Conservation (phyloP, 2,888 invertebrate species). For the Crocallis elinguaria region DNA sequence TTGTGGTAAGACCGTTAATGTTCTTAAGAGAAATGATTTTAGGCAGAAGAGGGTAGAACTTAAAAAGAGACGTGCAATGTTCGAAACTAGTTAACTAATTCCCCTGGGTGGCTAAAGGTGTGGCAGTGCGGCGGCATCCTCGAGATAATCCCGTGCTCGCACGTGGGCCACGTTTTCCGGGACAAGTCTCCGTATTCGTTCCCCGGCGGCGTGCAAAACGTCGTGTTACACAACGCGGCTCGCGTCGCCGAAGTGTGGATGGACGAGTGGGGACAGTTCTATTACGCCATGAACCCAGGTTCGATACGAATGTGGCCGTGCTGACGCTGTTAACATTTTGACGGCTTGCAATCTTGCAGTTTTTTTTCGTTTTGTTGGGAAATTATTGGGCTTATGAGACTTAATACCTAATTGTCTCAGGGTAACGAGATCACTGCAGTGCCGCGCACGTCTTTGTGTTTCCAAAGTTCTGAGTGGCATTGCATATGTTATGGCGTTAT, state of each 20-base stretch:
- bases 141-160: slow-evolving; percentile 97
- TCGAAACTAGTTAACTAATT: slow-evolving; percentile 1
- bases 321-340: slow-evolving; percentile 54
- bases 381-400: too few species aligned
- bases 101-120: slow-evolving; percentile 81
- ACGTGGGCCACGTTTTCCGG: slow-evolving; percentile 98
- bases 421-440: too few species aligned
- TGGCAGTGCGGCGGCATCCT: slow-evolving; percentile 98
- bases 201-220: slow-evolving; percentile 98
- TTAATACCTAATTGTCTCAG: too few species aligned
- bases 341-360: too few species aligned
- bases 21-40: too few species aligned
- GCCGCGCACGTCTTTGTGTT: too few species aligned
- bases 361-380: too few species aligned
- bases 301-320: slow-evolving; percentile 69
- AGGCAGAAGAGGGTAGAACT: too few species aligned
- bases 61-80: too few species aligned
- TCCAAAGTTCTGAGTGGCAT: too few species aligned
- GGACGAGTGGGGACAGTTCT: slow-evolving; percentile 99
- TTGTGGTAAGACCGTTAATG: too few species aligned
- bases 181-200: slow-evolving; percentile 99
- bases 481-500: too few species aligned
- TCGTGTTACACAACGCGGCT: slow-evolving; percentile 99
- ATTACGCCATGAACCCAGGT: slow-evolving; percentile 99
- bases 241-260: slow-evolving; percentile 99